Base-by-base conservation (phyloP, 2,797 vertebrate species). In the Onychomys torridus region DNA sequence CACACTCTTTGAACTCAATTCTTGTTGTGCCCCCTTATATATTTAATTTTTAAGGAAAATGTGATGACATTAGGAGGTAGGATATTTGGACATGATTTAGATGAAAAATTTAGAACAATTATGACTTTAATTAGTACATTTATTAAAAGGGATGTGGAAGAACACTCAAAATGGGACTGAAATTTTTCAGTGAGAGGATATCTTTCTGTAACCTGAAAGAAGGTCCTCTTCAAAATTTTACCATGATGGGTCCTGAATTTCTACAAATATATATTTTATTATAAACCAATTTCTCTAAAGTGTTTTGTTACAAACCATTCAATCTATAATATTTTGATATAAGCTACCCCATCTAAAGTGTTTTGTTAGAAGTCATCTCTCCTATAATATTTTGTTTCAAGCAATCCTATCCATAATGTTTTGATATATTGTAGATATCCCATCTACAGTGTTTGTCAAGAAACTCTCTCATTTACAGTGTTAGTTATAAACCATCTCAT, bases 1-100 rank as follows among this genome's bases (percentile, higher is more conserved):
- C 61, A 16, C 0, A 29, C 10, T 1, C n/a, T 55, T 2, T 17
- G 2, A 55, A 85, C 1, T 34, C 0, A 59, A n/a, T 29, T 13
- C n/a, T 55, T 92, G 2, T 17, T 29, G 7, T 83, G 25, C 5
- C 5, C 0, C 40, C 29, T 55, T 9, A 17, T 23, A 8, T 16
- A 11, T 49, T 89, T 12, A 52, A 55, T 3, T 73, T 17, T 57
- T 55, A 46, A 43, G 12, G 7, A 37, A 8, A 19, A 6, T 73
- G 2, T 57, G 52, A 55, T 37, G 14, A 2, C 1, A 25, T 55
- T 65, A 37, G 32, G 2, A 79, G 12, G 3, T 55, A 32, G 4
- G 3, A 37, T 0, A 55, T 79, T 43, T 73, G 17, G 6, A 57
- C 2, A 7, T 0, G 8, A 19, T 46, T 57, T 57, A 57, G 11